Conservation (phyloP, 2,888 invertebrate species). For the Conus canariensis region DNA sequence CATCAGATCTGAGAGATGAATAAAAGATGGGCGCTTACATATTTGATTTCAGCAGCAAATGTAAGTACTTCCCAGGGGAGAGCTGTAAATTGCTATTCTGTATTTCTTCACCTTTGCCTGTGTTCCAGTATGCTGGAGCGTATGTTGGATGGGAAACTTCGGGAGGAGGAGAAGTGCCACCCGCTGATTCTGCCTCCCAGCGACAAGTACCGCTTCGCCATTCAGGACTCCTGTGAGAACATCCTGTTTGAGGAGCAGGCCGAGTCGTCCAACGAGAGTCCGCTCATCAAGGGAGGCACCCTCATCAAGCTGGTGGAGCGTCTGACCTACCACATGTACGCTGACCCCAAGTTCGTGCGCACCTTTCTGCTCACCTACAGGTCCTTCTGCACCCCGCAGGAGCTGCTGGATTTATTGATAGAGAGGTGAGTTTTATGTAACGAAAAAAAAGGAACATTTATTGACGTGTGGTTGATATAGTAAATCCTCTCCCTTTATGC, state of each 20-base stretch:
- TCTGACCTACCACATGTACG: slow-evolving; percentile 94
- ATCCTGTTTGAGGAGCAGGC: slow-evolving; percentile 91
- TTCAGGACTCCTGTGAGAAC: slow-evolving; percentile 92
- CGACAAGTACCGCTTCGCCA: slow-evolving; percentile 92
- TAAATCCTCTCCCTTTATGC: too few relatives aligned
- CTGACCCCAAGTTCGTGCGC: slow-evolving; percentile 95
- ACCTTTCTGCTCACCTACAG: slow-evolving; percentile 95
- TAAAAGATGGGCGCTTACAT: too few relatives aligned
- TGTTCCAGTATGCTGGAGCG: slow-evolving; percentile 83
- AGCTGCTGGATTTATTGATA: slow-evolving; percentile 91
- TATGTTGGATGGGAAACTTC: slow-evolving; percentile 87
- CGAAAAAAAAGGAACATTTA: too few relatives aligned
- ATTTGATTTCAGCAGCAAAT: too few relatives aligned
- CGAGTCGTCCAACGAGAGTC: slow-evolving; percentile 79
- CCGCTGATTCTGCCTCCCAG: slow-evolving; percentile 93
- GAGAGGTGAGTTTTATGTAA: slow-evolving; percentile 62
- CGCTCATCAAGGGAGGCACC: slow-evolving; percentile 96
- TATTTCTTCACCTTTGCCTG: too few relatives aligned
- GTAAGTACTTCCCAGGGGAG: too few relatives aligned
- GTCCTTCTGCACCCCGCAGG: slow-evolving; percentile 86
- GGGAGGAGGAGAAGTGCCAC: slow-evolving; percentile 95
- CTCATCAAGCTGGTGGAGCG: slow-evolving; percentile 96
- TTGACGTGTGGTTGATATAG: too few relatives aligned
- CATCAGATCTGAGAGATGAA: too few relatives aligned
- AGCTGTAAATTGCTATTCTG: too few relatives aligned